Conservation (phyloP, 2,888 invertebrate species). For the Physocephala rufipes region DNA sequence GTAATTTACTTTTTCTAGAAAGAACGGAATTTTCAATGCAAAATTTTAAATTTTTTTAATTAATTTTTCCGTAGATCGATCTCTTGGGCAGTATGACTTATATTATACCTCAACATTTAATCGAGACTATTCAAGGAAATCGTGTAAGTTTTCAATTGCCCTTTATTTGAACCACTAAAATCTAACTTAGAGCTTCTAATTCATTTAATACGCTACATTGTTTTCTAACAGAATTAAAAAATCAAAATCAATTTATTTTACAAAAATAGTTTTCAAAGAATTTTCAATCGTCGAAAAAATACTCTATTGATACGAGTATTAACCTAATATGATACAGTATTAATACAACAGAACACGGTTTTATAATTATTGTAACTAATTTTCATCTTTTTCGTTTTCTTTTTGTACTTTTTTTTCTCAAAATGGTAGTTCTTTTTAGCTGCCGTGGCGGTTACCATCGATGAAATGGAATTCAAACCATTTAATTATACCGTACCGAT, state of each 20-base stretch:
- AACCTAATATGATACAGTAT: neutral
- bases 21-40: neutral
- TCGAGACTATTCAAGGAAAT: conserved; percentile 55
- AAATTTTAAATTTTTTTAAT: conserved; percentile 1
- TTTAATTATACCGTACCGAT: conserved; percentile 84
- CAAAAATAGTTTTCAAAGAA: no score
- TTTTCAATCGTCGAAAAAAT: no score
- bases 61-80: conserved; percentile 47
- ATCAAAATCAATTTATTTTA: no score
- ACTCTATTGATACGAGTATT: neutral
- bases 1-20: no score
- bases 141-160: conserved; percentile 45
- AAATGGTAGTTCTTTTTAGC: conserved; percentile 63
- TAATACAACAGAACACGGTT: neutral
- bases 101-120: conserved; percentile 55
- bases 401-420: no score
- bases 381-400: no score
- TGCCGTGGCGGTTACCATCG: conserved; percentile 62
- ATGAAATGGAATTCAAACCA: conserved; percentile 60
- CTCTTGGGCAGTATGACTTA: conserved; percentile 59
- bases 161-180: neutral
- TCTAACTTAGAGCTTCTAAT: no score
- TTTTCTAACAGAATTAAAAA: no score
- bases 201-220: conserved; percentile 3
- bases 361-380: neutral